Conservation (phyloP, 2,797 vertebrate species). For the Hydrolagus colliei region DNA sequence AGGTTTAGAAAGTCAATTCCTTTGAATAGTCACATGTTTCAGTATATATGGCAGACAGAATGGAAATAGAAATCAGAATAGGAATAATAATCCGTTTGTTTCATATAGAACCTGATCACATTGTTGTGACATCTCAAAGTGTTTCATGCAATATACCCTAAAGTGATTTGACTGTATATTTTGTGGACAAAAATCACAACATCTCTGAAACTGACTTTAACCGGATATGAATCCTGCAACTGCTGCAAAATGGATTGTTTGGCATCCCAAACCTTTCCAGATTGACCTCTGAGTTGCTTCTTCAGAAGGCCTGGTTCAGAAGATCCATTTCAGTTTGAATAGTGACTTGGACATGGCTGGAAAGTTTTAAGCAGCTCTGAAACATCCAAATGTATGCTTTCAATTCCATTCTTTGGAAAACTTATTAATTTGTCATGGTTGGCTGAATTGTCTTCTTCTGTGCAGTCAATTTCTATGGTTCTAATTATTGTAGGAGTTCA, state of each 20-base stretch:
- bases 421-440: no score
- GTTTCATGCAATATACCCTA: no score
- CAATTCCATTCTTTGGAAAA: constrained; percentile 9
- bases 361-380: not conserved
- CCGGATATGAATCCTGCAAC: no score
- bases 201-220: no score
- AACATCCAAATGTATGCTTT: not conserved
- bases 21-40: not conserved
- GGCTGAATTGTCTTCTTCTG: no score
- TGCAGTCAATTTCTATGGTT: not conserved
- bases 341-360: not conserved
- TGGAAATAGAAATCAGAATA: not conserved
- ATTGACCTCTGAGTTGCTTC: not conserved
- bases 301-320: not conserved
- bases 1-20: no score
- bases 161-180: no score
- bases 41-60: not conserved
- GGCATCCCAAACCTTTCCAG: not conserved
- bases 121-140: no score
- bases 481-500: not conserved
- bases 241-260: not conserved
- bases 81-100: no score
- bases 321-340: not conserved
- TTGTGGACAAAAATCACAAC: no score
- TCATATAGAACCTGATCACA: no score